Conservation (phyloP, 2,797 vertebrate species). For the Kryptolebias ocellatus region DNA sequence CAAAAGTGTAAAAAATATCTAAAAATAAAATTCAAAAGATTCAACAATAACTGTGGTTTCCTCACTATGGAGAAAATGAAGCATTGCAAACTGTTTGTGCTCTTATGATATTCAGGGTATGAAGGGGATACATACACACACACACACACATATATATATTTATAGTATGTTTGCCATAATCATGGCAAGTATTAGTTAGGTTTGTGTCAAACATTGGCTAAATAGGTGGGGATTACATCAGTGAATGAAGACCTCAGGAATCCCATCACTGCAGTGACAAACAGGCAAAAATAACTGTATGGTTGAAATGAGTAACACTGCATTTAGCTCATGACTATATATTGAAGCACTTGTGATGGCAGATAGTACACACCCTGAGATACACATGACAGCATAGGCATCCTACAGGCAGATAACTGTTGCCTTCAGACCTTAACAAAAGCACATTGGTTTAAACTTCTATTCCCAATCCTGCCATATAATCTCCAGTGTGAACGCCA, state of each 20-base stretch:
- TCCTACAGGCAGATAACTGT: constrained; percentile 18
- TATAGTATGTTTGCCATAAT: constrained; percentile 10
- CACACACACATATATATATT: no score
- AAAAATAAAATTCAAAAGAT: no score
- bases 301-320: constrained; percentile 5
- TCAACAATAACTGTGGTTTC: no score
- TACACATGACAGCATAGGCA: constrained; percentile 4
- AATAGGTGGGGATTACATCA: constrained; percentile 29
- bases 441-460: constrained; percentile 43
- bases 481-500: constrained; percentile 45
- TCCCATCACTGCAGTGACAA: constrained; percentile 21
- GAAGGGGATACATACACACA: no score
- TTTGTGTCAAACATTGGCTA: constrained; percentile 16
- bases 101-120: no score
- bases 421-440: constrained; percentile 36
- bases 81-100: no score
- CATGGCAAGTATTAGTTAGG: constrained; percentile 14
- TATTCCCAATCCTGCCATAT: constrained; percentile 47
- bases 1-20: no score
- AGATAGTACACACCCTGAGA: constrained; percentile 1
- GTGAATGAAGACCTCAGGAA: constrained; percentile 40
- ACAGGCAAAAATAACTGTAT: constrained; percentile 9
- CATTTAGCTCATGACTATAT: constrained; percentile 27
- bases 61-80: no score
- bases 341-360: not conserved